Percentiles rank a stretch among this genome's conserved stretches.
Evolutionary conservation across 2,113 vertebrate genomes (phyloP).

Genomic region (Ammospiza caudacuta): DNA sequence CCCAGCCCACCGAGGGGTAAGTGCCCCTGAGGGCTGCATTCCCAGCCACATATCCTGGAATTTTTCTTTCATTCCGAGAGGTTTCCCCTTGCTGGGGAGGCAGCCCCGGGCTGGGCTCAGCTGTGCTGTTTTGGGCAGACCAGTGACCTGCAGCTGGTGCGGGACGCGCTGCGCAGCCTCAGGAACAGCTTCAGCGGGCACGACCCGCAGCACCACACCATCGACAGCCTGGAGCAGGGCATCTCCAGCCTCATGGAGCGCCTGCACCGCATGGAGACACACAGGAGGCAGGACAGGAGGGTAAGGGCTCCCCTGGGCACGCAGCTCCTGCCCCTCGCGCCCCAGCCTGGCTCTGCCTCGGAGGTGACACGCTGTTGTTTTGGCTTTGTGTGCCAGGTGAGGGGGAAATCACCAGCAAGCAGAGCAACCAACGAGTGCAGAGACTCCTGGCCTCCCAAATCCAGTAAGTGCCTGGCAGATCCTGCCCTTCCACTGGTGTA

Average conservation of each 20-base stretch:
- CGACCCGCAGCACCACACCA: constrained; percentile 95
- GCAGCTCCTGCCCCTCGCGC: background rate
- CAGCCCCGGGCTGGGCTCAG: background rate
- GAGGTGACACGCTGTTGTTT: background rate
- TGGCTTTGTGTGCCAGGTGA: constrained; percentile 69
- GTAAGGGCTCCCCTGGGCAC: background rate
- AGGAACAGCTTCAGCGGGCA: constrained; percentile 93
- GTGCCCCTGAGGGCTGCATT: background rate
- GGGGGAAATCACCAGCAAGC: constrained; percentile 83
- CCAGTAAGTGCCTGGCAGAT: constrained; percentile 79
- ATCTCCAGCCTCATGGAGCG: constrained; percentile 92
- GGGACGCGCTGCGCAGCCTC: constrained; percentile 90
- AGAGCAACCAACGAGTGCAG: constrained; percentile 77
- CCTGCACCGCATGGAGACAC: constrained; percentile 81
- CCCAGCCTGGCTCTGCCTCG: fast-evolving
- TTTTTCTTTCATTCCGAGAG: background rate
- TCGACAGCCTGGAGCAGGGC: constrained; percentile 97
- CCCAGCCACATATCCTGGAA: background rate
- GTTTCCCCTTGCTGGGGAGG: background rate
- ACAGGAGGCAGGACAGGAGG: constrained; percentile 82
- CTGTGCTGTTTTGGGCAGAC: constrained; percentile 69
- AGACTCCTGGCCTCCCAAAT: constrained; percentile 86
- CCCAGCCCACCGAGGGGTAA: constrained; percentile 77
- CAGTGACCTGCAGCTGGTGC: constrained; percentile 91
- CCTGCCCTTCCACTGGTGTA: too few relatives aligned